phyloP scores from a whole-genome alignment of 2,888 invertebrate species.

The Corythucha ciliata region DNA sequence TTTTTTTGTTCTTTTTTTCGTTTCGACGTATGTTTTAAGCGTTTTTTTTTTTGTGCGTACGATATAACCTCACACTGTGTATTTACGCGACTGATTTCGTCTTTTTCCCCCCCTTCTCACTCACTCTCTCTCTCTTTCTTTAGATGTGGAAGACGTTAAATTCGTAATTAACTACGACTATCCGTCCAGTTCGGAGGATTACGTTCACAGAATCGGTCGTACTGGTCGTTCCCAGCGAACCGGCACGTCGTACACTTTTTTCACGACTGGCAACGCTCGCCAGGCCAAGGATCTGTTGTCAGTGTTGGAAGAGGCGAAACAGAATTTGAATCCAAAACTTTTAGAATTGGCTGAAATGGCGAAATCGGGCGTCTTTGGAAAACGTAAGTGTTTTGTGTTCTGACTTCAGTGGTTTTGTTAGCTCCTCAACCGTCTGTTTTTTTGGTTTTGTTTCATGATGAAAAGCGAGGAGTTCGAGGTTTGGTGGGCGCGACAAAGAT shows the following conservation, averaged over 20 bases:
- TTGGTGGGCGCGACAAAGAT: slow-evolving; percentile 24
- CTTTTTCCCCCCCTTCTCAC: too few species aligned
- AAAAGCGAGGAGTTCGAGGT: slow-evolving; percentile 25
- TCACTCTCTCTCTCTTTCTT: slow-evolving; percentile 36
- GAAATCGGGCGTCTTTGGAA: slow-evolving; percentile 32
- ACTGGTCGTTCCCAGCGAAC: slow-evolving; percentile 88
- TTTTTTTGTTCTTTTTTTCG: too few species aligned
- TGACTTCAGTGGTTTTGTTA: background rate
- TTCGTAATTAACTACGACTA: slow-evolving; percentile 99
- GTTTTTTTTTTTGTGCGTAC: too few species aligned
- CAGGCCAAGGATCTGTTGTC: slow-evolving; percentile 87
- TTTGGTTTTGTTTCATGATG: background rate
- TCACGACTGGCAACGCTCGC: slow-evolving; percentile 80
- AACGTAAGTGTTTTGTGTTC: slow-evolving; percentile 25
- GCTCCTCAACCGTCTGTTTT: background rate
- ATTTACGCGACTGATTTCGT: too few species aligned
- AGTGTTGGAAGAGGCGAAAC: slow-evolving; percentile 88
- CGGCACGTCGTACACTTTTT: slow-evolving; percentile 93
- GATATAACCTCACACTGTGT: too few species aligned
- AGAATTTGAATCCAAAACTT: slow-evolving; percentile 77
- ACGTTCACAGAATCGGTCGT: slow-evolving; percentile 93
- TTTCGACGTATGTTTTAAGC: too few species aligned
- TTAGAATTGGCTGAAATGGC: slow-evolving; percentile 35
- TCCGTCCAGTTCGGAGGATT: slow-evolving; percentile 94
- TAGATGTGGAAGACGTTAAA: slow-evolving; percentile 98